These are phyloP conservation scores for Clavelina lepadiformis DNA, from an alignment of 23 tunicate genomes.

Conservation along the genomic window DNA sequence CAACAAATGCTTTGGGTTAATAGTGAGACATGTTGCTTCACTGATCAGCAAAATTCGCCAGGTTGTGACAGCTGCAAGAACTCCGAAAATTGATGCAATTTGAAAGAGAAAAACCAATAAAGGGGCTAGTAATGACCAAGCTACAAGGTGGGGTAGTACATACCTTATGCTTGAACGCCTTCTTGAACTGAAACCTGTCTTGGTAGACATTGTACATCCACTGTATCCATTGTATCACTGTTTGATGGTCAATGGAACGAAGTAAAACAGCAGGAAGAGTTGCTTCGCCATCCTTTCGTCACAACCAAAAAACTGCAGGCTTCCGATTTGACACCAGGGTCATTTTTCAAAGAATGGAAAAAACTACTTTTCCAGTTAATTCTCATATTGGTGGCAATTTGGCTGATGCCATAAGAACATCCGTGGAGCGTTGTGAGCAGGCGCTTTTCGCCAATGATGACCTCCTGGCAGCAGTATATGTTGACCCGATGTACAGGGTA, in stretches of 20 bases:
- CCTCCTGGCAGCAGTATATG: slow-evolving; percentile 11
- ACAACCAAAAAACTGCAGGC: slow-evolving; percentile 24
- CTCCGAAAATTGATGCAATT: slow-evolving; percentile 28
- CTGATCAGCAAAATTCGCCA: slow-evolving; percentile 32
- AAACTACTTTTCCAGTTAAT: slow-evolving; percentile 9
- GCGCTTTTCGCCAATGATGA: not conserved
- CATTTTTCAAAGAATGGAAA: slow-evolving; percentile 37
- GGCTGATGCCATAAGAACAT: slow-evolving; percentile 14
- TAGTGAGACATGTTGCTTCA: slow-evolving; percentile 12
- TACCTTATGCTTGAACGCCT: slow-evolving; percentile 27
- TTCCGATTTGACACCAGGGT: slow-evolving; percentile 23
- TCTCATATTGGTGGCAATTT: slow-evolving; percentile 2
- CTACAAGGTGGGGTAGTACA: slow-evolving; percentile 29
- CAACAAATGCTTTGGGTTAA: no score
- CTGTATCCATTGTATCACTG: slow-evolving; percentile 14
- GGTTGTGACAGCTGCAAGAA: slow-evolving; percentile 31
- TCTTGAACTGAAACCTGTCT: slow-evolving; percentile 30
- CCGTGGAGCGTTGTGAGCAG: not conserved
- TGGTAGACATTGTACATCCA: slow-evolving; percentile 30
- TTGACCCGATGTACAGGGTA: slow-evolving; percentile 7
- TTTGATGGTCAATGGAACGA: slow-evolving; percentile 8
- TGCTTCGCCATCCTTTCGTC: slow-evolving; percentile 22
- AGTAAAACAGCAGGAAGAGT: slow-evolving; percentile 1
- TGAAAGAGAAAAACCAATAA: slow-evolving; percentile 9
- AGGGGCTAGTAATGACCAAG: slow-evolving; percentile 26